Evolutionary conservation across 2,113 vertebrate genomes (phyloP).

Genomic region (Leptobrachium leishanense): DNA sequence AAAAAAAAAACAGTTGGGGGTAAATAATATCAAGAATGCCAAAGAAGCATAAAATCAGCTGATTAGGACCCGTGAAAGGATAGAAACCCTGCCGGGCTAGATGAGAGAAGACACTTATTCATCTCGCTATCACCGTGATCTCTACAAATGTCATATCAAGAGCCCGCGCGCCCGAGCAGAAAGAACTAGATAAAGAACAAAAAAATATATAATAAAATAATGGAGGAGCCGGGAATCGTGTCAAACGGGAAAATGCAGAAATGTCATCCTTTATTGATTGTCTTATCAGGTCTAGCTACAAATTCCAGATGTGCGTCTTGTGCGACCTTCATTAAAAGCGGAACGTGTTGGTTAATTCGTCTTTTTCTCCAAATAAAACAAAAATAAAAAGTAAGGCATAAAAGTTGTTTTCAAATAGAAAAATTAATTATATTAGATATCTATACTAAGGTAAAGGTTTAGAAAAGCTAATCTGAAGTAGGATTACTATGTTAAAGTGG

Average conservation of each 20-base stretch:
- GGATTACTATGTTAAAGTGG: no score
- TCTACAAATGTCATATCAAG: not conserved
- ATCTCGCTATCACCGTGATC: not conserved
- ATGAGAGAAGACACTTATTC: not conserved
- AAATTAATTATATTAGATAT: no score
- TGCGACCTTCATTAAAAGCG: no score
- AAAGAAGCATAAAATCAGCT: slow-evolving; percentile 2
- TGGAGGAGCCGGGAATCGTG: not conserved
- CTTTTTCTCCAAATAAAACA: no score
- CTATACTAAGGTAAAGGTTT: no score
- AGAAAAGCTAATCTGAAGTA: no score
- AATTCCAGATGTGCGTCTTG: no score
- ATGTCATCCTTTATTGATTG: not conserved
- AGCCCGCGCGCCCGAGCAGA: not conserved
- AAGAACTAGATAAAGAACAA: not conserved
- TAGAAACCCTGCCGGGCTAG: not conserved
- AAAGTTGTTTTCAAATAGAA: no score
- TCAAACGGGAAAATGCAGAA: not conserved
- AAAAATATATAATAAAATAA: not conserved
- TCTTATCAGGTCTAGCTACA: no score
- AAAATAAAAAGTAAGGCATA: no score
- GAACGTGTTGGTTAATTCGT: no score
- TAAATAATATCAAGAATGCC: not conserved
- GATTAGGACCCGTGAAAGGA: not conserved
- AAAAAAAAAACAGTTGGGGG: not conserved